Evolutionary conservation across 2,113 vertebrate species (phyloP), one percentile per base, ranked within the genome.

Genomic region (Corythornis vintsioides): DNA sequence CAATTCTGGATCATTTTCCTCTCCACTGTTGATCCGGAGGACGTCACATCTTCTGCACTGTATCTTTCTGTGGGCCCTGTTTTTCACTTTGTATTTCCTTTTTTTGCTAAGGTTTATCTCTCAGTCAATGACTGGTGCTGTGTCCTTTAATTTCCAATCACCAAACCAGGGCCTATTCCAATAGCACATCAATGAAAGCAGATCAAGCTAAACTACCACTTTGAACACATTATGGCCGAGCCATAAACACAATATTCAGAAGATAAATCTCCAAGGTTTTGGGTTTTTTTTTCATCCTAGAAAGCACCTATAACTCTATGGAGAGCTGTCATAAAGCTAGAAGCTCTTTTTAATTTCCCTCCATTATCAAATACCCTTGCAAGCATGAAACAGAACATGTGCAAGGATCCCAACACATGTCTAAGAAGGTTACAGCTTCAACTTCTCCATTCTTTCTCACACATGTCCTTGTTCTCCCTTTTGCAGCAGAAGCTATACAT

Each of bases 151-250:
- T 25, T 88, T 66, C 47, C 45, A 65, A 3, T 8, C 6, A 10
- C 55, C 50, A 61, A 40, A 52, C 26, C 29, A 72, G n/a, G 73
- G 56, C 18, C 67, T 73, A 31, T 24, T 66, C 47, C 42, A 63
- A 31, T 0, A 74, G 31, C 25, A n/a, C 24, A 20, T 17, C 17
- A 61, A 9, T 9, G 3, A 73, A 64, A 70, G 42, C 25, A 74
- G 53, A 76, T 4, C 28, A 29, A 59, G 40, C 4, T 45, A 21
- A 40, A 63, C 33, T 26, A 17, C 13, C 48, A 61, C 19, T 76
- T 38, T 14, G 21, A 22, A 73, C 17, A 20, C 6, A 25, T 8
- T 40, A 42, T 0, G 5, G 6, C 11, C 0, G 0, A 59, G 22
- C 24, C 19, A 26, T 42, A 72, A 74, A 59, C 4, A 42, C 0